A percentile compares a stretch with the other conserved stretches of the same genome.
These are phyloP conservation scores for Prosapia bicincta DNA, from an alignment of 2,888 invertebrate genomes.

Conservation along the genomic window DNA sequence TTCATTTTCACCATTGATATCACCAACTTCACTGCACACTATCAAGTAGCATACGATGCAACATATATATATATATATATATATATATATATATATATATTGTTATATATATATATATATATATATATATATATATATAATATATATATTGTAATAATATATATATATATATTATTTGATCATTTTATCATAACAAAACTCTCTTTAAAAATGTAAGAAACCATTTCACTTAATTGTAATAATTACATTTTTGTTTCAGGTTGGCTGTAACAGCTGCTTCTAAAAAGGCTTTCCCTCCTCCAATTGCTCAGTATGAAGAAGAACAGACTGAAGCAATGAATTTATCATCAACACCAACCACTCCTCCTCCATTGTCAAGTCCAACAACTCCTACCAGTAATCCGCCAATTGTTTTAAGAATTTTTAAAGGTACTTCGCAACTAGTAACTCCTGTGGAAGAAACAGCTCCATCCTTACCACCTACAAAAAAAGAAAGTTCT, in stretches of 20 bases:
- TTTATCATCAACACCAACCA: constrained; percentile 28
- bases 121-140: no score
- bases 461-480: constrained; percentile 21
- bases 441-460: constrained; percentile 35
- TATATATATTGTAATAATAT: no score
- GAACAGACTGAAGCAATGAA: constrained; percentile 43
- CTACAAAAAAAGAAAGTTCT: constrained; percentile 9
- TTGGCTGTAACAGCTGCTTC: constrained; percentile 37
- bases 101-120: no score
- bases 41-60: no score
- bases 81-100: no score
- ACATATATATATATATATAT: no score
- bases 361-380: constrained; percentile 39
- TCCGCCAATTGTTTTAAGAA: constrained; percentile 83
- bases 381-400: constrained; percentile 44
- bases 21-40: no score
- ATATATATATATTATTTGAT: no score
- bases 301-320: constrained; percentile 49
- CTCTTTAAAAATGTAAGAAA: no score
- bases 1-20: no score
- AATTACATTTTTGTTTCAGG: constrained; percentile 25
- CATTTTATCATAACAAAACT: no score
- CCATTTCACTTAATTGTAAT: no score
- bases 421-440: constrained; percentile 66
- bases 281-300: constrained; percentile 42